Conservation (phyloP, 2,113 vertebrate genomes). For the Gila orcuttii region DNA sequence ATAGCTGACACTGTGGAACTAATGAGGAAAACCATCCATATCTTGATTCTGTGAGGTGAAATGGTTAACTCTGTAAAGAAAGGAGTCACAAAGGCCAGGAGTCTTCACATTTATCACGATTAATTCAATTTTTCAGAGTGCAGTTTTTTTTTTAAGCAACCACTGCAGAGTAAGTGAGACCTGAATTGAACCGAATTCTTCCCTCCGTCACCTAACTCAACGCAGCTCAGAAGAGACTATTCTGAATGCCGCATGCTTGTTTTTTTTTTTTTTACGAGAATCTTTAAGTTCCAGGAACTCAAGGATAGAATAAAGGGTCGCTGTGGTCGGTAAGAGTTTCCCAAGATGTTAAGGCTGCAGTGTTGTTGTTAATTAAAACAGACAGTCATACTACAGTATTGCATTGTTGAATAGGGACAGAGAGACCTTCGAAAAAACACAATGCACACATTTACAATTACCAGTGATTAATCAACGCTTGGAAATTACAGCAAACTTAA, state of each 20-base stretch:
- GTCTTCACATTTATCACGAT: background rate
- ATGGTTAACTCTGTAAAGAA: background rate
- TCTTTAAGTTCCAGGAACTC: slow-evolving; percentile 27
- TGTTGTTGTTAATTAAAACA: slow-evolving; percentile 43
- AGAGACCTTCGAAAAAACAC: background rate
- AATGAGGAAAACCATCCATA: slow-evolving; percentile 3
- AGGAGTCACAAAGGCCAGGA: background rate
- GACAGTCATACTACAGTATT: background rate
- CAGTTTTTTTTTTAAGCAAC: background rate
- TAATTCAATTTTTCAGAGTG: background rate
- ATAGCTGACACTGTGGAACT: background rate
- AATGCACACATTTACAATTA: background rate
- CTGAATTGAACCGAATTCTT: slow-evolving; percentile 12
- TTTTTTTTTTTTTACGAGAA: background rate
- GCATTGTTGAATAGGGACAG: slow-evolving; percentile 48
- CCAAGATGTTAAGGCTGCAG: background rate
- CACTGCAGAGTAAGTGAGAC: background rate
- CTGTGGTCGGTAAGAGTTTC: background rate
- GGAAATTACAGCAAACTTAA: slow-evolving; percentile 5
- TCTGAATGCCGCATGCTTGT: background rate
- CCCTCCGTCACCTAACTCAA: background rate
- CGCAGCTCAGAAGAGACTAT: background rate
- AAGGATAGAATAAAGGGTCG: background rate
- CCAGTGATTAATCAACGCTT: background rate
- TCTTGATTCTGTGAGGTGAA: background rate